A percentile compares a stretch with the other conserved stretches of the same genome.
These are phyloP conservation scores for Frieseomelitta varia DNA, from an alignment of 1,140 invertebrate species.

Conservation along the genomic window DNA sequence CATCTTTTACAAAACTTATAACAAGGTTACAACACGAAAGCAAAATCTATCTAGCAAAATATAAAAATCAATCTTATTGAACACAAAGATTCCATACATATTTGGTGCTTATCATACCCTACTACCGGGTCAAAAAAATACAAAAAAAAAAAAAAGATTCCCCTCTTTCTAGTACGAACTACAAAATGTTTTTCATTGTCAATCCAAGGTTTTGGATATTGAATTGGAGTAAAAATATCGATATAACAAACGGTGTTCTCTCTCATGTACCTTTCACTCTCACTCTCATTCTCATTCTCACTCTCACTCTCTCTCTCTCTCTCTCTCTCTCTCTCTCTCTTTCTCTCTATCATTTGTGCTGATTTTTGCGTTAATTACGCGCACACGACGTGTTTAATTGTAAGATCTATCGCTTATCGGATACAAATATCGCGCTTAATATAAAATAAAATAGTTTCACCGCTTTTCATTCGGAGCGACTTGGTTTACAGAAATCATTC, in stretches of 20 bases:
- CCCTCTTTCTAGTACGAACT: not conserved
- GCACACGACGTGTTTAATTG: not conserved
- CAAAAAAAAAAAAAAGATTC: constrained; percentile 1
- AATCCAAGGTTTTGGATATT: not conserved
- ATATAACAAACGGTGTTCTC: constrained; percentile 12
- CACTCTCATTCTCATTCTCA: not conserved
- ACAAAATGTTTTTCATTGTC: constrained; percentile 19
- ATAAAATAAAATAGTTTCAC: constrained; percentile 7
- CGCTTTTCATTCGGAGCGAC: not conserved
- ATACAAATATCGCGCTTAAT: constrained; percentile 21
- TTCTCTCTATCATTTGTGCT: constrained; percentile 13
- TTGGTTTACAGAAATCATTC: not conserved
- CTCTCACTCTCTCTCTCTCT: not conserved
- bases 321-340: too few relatives aligned
- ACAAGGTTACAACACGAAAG: constrained; percentile 21
- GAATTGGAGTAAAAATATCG: constrained; percentile 24
- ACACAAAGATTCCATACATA: constrained; percentile 57
- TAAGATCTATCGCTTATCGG: constrained; percentile 23
- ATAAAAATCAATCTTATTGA: constrained; percentile 56
- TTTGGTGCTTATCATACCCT: constrained; percentile 57
- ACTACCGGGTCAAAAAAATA: constrained; percentile 45
- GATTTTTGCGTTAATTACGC: constrained; percentile 16
- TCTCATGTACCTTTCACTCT: not conserved
- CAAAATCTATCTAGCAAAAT: constrained; percentile 22
- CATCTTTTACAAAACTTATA: constrained; percentile 29